Base-by-base conservation (phyloP, 2,797 vertebrate genomes). In the Cirrhinus molitorella region DNA sequence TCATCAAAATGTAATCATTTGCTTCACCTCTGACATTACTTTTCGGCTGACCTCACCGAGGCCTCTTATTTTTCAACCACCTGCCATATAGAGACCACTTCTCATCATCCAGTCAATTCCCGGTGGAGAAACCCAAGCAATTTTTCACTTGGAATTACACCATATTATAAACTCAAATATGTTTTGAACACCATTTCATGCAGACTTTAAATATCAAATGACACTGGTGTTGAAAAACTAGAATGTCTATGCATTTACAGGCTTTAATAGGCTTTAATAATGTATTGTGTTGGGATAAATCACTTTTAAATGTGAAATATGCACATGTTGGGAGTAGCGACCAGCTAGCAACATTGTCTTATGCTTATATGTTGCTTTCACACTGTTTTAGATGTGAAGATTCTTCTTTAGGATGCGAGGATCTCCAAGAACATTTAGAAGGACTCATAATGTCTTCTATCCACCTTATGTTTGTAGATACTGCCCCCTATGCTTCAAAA, bases 401-500 rank as follows among this genome's bases (percentile, higher is more conserved):
- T 34, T 61, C 40, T 74, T 23, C 40, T 79, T 10, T 57, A 25
- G 14, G 16, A 71, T 57, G 31, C 25, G 5, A 68, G 14, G 28
- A 28, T 68, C 34, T 68, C 47, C 10, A 70, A 80, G 37, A 80
- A 59, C 21, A n/a, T 17, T 17, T 0, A 59, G 40, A 34, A 49
- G 28, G 40, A 70, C 68, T 59, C 25, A 11, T 19, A 10, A 3
- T 34, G 11, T 16, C 55, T 37, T n/a, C 28, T 31, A 25, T 40
- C 16, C 25, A 7, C 25, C n/a, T 91, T 94, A 76, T 80, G 91
- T 91, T 94, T 92, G 94, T 90, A 87, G 89, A 93, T 90, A 91
- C 92, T 93, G 94, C 94, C 95, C 94, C 93, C 94, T 96, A 91
- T 93, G 88, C 88, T 43, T 84, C 17, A 78, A 83, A 89, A 76